Percentiles rank a stretch among this genome's conserved stretches.
Conservation (phyloP, 1,140 invertebrate species). For the Drosophila equinoxialis region DNA sequence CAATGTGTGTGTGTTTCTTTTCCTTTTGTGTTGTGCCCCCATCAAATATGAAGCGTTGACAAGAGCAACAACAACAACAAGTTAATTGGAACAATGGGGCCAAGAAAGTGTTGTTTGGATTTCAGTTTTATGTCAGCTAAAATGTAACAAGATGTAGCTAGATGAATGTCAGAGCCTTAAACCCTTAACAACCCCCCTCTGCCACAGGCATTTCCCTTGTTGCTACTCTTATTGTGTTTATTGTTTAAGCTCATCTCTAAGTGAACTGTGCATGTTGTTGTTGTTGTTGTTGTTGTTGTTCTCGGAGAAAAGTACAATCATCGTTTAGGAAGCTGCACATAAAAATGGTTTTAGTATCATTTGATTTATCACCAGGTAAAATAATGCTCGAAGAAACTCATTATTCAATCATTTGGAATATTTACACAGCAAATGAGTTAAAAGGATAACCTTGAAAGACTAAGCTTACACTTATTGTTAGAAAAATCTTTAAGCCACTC, state of each 20-base stretch:
- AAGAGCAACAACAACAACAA: slow-evolving; percentile 60
- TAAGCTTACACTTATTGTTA: too few species aligned
- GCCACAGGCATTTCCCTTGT: too few species aligned
- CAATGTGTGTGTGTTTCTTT: slow-evolving; percentile 5
- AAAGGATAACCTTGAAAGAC: not conserved
- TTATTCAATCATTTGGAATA: not conserved
- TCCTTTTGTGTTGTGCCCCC: slow-evolving; percentile 8
- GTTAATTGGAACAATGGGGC: slow-evolving; percentile 63
- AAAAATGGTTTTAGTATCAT: slow-evolving; percentile 18
- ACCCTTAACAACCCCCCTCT: not conserved
- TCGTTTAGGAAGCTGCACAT: slow-evolving; percentile 31
- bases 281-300: not conserved
- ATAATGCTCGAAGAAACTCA: not conserved
- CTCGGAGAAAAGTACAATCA: slow-evolving; percentile 15
- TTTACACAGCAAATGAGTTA: not conserved
- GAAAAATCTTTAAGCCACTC: too few species aligned
- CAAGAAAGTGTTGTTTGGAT: slow-evolving; percentile 24
- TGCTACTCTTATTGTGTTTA: slow-evolving; percentile 31
- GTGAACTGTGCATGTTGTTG: slow-evolving; percentile 18
- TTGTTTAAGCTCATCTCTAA: slow-evolving; percentile 18
- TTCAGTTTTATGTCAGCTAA: slow-evolving; percentile 26
- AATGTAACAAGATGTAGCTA: not conserved
- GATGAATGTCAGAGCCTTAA: not conserved
- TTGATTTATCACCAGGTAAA: not conserved
- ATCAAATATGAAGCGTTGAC: slow-evolving; percentile 29